A percentile compares a stretch with the other conserved stretches of the same genome.
These are phyloP conservation scores for Protaetia brevitarsis DNA, from an alignment of 1,140 invertebrate species.

Conservation along the genomic window DNA sequence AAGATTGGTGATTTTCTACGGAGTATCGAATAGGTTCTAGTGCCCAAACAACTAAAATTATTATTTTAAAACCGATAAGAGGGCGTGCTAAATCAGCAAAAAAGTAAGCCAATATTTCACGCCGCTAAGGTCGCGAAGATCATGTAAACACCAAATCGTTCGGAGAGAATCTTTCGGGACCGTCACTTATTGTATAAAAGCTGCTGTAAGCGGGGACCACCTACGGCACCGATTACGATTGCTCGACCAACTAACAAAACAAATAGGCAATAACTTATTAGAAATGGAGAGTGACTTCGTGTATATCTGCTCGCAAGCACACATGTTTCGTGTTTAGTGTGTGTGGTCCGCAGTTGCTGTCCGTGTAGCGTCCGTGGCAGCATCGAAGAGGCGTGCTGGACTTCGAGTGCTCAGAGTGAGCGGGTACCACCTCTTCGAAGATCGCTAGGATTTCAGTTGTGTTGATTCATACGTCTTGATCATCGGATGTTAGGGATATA, in stretches of 20 bases:
- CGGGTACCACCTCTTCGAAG: neutral
- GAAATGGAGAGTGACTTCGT: slow-evolving; percentile 5
- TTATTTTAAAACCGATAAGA: neutral
- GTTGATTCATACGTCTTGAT: neutral
- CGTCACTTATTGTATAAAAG: too few species aligned
- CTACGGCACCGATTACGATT: slow-evolving; percentile 7
- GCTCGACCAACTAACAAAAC: slow-evolving; percentile 2
- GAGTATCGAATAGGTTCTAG: too few species aligned
- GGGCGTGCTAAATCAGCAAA: neutral
- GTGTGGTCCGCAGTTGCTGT: neutral
- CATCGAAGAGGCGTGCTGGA: slow-evolving; percentile 10
- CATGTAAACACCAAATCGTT: neutral
- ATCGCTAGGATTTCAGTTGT: neutral
- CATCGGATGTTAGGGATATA: neutral
- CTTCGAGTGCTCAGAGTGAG: neutral
- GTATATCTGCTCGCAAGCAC: neutral
- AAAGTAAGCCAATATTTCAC: neutral
- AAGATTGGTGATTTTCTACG: too few species aligned
- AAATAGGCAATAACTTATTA: slow-evolving; percentile 17
- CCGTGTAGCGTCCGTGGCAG: neutral
- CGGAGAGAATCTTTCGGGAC: neutral
- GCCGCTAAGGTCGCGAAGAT: neutral
- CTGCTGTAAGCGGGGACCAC: neutral
- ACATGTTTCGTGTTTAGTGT: slow-evolving; percentile 11
- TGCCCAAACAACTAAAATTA: too few species aligned